These are phyloP conservation scores for Avahi laniger DNA, from an alignment of 2,797 vertebrate genomes.

Conservation along the genomic window DNA sequence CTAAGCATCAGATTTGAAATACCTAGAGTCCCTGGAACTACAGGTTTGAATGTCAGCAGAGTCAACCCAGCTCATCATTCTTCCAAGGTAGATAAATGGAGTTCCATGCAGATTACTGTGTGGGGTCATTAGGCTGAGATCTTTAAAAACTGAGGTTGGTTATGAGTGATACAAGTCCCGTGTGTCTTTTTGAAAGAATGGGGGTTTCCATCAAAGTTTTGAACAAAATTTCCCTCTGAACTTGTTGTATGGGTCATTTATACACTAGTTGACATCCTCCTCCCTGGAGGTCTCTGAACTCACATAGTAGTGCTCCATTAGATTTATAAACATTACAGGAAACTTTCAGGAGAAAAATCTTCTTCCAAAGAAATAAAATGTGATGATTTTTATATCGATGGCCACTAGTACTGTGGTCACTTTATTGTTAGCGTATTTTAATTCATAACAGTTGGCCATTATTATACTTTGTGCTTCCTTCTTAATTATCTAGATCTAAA, in stretches of 20 bases:
- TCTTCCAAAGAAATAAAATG: constrained; percentile 68
- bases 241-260: constrained; percentile 40
- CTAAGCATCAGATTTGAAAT: constrained; percentile 85
- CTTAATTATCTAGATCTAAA: constrained; percentile 54
- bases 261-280: constrained; percentile 49
- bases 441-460: constrained; percentile 49
- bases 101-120: constrained; percentile 80
- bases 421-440: constrained; percentile 59
- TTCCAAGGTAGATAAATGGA: constrained; percentile 86
- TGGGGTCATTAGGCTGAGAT: constrained; percentile 80
- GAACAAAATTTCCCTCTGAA: constrained; percentile 65
- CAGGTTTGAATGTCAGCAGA: constrained; percentile 84
- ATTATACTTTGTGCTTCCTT: constrained; percentile 61
- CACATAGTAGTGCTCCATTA: constrained; percentile 46
- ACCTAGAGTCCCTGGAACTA: constrained; percentile 85
- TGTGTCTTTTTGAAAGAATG: constrained; percentile 76
- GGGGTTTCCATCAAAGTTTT: constrained; percentile 70
- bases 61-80: constrained; percentile 84
- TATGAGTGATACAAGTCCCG: constrained; percentile 67
- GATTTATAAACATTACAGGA: constrained; percentile 58
- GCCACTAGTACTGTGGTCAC: constrained; percentile 35
- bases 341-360: constrained; percentile 61
- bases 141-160: constrained; percentile 79
- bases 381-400: constrained; percentile 57
- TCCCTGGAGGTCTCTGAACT: constrained; percentile 63